Percentiles rank a stretch among this genome's conserved stretches.
These are phyloP conservation scores for Zapornia atra DNA, from an alignment of 2,113 vertebrate species.

Conservation along the genomic window DNA sequence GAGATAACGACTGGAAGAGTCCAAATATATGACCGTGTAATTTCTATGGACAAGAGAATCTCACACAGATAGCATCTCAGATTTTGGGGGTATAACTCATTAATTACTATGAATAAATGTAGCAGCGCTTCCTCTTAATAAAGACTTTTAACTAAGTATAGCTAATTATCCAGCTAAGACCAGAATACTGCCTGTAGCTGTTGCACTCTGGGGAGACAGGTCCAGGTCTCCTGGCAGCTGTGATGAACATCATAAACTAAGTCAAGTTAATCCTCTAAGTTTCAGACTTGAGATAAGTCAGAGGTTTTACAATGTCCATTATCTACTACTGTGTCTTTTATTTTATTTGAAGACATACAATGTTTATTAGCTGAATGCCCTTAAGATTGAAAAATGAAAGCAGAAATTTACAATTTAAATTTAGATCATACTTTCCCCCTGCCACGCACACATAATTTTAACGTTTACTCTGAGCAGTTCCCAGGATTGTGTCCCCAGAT, in stretches of 20 bases:
- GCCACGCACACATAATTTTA: constrained; percentile 1
- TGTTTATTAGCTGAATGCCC: constrained; percentile 17
- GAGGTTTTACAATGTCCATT: constrained; percentile 31
- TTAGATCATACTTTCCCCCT: not conserved
- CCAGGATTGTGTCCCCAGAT: constrained; percentile 25
- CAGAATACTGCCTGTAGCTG: not conserved
- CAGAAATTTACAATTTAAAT: constrained; percentile 49
- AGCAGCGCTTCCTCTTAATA: not conserved
- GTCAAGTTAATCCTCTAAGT: not conserved
- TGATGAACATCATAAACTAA: constrained; percentile 11
- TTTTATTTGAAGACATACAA: not conserved
- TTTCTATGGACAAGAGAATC: not conserved
- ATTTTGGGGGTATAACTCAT: not conserved
- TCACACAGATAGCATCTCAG: not conserved
- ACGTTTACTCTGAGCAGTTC: constrained; percentile 24
- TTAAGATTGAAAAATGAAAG: constrained; percentile 29
- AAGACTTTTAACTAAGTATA: not conserved
- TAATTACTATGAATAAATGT: not conserved
- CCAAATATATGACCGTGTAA: not conserved
- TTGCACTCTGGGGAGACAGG: not conserved
- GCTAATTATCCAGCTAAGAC: not conserved
- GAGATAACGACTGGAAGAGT: not conserved
- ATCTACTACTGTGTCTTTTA: not conserved
- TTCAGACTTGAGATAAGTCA: constrained; percentile 23
- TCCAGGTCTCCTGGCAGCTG: not conserved